Evolutionary conservation across 2,888 invertebrate species (phyloP), one percentile per base, ranked within the genome.

Genomic region (Dinocampus coccinellae): DNA sequence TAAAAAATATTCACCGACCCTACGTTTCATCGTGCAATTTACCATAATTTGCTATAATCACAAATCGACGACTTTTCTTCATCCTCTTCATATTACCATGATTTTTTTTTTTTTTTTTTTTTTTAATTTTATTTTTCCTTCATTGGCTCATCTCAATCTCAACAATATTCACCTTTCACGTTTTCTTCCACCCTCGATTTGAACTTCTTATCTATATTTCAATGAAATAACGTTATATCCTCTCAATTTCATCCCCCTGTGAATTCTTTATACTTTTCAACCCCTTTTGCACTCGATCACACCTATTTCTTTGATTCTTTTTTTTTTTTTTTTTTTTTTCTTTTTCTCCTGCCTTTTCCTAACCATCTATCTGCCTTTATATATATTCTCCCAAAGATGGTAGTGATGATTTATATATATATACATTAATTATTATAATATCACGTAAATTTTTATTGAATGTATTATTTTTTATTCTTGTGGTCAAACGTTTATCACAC

Each of bases 341-440:
- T n/a, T n/a, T n/a, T n/a, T n/a, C n/a, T n/a, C n/a, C n/a, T n/a
- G n/a, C n/a, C n/a, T n/a, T n/a, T n/a, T n/a, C n/a, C n/a, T n/a
- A n/a, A n/a, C 67, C 66, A 52, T 75, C 75, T 63, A 26, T 73
- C 74, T 66, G 69, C 60, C 65, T 69, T 66, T 77, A 77, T 77
- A 79, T 75, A 78, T 80, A 80, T 78, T 82, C 81, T 83, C 80
- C 83, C 83, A 83, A 83, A 83, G 83, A 83, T 82, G 82, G 80
- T 81, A 82, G 82, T 83, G 78, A 81, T 82, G 79, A 79, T 78
- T 79, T 81, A 73, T 68, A 70, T 69, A 72, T 75, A 75, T 66
- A 65, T 73, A 75, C 73, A 73, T 70, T 75, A 34, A 74, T 74
- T 71, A 75, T 73, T 76, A 78, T 78, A 63, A 61, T 66, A 77